Percentiles rank a stretch among this genome's conserved stretches.
phyloP scores from a whole-genome alignment of 2,888 invertebrate genomes.

The Dimorphilus gyrociliatus region DNA sequence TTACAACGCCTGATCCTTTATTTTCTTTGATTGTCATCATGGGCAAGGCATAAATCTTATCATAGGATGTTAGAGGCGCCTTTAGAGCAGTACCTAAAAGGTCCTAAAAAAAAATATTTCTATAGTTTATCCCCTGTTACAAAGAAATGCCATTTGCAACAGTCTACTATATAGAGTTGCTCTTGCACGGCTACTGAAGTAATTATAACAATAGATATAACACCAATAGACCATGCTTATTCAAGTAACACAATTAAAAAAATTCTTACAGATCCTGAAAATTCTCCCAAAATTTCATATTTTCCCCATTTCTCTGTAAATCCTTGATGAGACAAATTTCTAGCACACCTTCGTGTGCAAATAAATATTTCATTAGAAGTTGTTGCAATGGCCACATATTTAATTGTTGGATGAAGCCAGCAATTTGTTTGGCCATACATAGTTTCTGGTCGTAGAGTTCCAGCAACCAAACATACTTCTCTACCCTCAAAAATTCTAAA shows the following conservation, averaged over 20 bases:
- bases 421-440: conserved; percentile 99
- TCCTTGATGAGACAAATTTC: conserved; percentile 88
- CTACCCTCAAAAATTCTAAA: too few relatives aligned
- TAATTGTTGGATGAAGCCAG: conserved; percentile 88
- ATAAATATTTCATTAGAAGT: conserved; percentile 62
- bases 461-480: conserved; percentile 79
- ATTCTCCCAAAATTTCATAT: conserved; percentile 47
- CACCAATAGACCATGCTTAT: neutral
- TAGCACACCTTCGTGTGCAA: conserved; percentile 69
- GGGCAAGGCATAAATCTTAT: conserved; percentile 74
- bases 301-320: conserved; percentile 65
- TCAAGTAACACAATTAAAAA: too few relatives aligned
- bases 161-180: too few relatives aligned
- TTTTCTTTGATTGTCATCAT: conserved; percentile 95
- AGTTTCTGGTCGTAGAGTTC: conserved; percentile 93
- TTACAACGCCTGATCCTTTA: conserved; percentile 90
- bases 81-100: conserved; percentile 66
- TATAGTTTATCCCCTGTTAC: neutral
- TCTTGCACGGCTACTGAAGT: too few relatives aligned
- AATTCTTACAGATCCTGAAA: conserved; percentile 35
- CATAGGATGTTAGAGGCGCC: conserved; percentile 67
- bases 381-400: conserved; percentile 64
- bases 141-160: too few relatives aligned
- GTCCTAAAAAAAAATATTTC: conserved; percentile 37
- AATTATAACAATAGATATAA: neutral